These are phyloP conservation scores for Fregata magnificens DNA, from an alignment of 2,113 vertebrate species.

Conservation along the genomic window DNA sequence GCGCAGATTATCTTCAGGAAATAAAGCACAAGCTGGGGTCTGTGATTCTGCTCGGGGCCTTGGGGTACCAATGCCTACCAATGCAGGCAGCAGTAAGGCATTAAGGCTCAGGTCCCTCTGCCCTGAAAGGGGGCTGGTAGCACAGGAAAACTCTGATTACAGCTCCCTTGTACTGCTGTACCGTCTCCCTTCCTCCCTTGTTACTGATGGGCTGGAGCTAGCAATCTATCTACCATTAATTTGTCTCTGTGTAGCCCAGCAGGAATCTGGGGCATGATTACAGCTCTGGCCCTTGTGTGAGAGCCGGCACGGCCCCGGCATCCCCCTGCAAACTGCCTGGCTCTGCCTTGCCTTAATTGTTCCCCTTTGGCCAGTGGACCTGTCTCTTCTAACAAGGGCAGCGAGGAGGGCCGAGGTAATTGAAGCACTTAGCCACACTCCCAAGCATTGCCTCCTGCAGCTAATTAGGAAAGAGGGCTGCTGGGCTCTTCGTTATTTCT, in stretches of 20 bases:
- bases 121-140: not conserved
- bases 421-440: constrained; percentile 63
- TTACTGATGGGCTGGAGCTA: constrained; percentile 29
- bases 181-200: not conserved
- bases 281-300: not conserved
- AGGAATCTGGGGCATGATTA: constrained; percentile 27
- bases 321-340: not conserved
- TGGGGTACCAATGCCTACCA: not conserved
- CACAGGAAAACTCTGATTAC: not conserved
- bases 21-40: not conserved
- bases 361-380: constrained; percentile 61
- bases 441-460: constrained; percentile 57
- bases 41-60: not conserved
- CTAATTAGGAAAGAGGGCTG: constrained; percentile 73
- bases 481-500: constrained; percentile 66
- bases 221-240: constrained; percentile 23
- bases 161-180: not conserved
- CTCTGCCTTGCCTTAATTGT: constrained; percentile 67
- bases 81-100: not conserved
- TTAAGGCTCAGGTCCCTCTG: not conserved
- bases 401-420: constrained; percentile 57
- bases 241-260: not conserved
- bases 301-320: not conserved
- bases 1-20: not conserved
- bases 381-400: constrained; percentile 66